A percentile compares a stretch with the other conserved stretches of the same genome.
phyloP scores from a whole-genome alignment of 2,113 vertebrate species.

The Pteruthius melanotis region DNA sequence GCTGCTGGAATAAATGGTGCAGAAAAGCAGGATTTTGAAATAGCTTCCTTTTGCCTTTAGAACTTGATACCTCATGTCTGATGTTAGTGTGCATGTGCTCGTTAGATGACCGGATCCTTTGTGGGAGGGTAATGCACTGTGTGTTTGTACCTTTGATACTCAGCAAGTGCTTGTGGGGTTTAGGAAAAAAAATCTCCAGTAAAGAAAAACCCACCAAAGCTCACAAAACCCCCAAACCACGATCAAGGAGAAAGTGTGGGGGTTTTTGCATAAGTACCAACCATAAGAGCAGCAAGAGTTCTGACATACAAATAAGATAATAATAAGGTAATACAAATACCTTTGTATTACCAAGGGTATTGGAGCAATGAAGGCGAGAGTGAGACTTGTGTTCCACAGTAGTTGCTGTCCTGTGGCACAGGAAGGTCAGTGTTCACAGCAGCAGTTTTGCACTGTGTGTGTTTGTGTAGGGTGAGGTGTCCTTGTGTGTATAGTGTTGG shows the following conservation, averaged over 20 bases:
- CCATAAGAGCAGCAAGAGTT: not conserved
- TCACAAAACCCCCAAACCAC: not conserved
- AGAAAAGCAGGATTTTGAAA: not conserved
- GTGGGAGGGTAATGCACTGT: not conserved
- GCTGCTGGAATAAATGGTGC: not conserved
- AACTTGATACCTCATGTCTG: not conserved
- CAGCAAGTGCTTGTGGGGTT: not conserved
- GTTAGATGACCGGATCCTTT: not conserved
- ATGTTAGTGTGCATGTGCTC: rapidly evolving
- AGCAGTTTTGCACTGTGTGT: not conserved
- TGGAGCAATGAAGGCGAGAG: not conserved
- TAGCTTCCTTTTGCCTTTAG: not conserved
- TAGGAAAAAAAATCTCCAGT: not conserved
- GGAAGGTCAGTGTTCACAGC: not conserved
- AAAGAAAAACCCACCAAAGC: not conserved
- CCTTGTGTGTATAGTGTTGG: not conserved
- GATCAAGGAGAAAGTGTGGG: not conserved
- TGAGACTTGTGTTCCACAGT: not conserved
- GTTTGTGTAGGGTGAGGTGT: not conserved
- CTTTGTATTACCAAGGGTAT: not conserved
- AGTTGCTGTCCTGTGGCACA: not conserved
- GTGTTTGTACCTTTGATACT: not conserved
- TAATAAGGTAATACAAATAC: too few species aligned
- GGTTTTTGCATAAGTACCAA: not conserved
- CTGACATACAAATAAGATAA: not conserved